These are phyloP conservation scores for Xerus inauris DNA, from an alignment of 2,113 vertebrate genomes.

Conservation along the genomic window DNA sequence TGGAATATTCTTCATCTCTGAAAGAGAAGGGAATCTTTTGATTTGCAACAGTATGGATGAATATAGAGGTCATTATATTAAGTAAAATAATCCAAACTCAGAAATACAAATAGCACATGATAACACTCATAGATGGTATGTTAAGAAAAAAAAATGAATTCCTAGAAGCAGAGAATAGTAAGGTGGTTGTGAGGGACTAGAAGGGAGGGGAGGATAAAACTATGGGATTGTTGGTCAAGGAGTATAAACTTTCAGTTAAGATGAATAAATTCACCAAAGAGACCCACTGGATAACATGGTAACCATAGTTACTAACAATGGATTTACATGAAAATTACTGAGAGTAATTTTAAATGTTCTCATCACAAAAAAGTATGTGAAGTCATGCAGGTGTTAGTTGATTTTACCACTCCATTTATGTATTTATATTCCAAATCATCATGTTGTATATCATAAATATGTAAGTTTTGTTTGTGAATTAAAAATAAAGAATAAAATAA, in stretches of 20 bases:
- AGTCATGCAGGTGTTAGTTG: background rate
- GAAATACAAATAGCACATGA: background rate
- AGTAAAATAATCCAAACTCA: background rate
- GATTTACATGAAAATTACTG: background rate
- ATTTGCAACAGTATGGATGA: background rate
- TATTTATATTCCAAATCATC: background rate
- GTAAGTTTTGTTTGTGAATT: background rate
- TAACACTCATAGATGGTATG: background rate
- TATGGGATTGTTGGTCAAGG: background rate
- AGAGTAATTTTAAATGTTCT: background rate
- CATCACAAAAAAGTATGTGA: background rate
- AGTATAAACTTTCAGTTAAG: background rate
- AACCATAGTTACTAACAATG: background rate
- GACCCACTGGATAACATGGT: background rate
- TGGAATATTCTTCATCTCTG: background rate
- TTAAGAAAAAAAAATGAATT: background rate
- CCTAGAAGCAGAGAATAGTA: background rate
- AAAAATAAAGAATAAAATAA: background rate
- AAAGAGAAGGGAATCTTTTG: background rate
- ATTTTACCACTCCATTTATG: background rate
- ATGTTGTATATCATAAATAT: background rate
- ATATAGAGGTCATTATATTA: background rate
- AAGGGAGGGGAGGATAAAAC: background rate
- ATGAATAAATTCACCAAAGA: background rate
- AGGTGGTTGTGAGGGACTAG: background rate